Evolutionary conservation across 2,888 invertebrate species (phyloP), one percentile per base, ranked within the genome.

Genomic region (Hyposoter dolosus): DNA sequence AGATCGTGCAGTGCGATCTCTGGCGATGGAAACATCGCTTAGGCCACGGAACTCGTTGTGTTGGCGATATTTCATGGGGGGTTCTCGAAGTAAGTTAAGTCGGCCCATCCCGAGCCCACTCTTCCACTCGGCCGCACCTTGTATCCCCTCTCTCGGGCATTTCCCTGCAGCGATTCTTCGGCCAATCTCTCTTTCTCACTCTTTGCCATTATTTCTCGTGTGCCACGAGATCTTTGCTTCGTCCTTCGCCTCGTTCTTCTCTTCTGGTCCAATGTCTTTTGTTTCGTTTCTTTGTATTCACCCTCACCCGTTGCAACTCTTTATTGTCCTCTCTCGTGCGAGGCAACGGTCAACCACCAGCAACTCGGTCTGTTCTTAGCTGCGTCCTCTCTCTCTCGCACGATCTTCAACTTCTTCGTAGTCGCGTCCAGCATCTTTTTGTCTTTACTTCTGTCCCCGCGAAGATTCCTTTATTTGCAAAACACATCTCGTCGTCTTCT

Each of bases 11-110:
- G 45, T 68, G 75, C 89, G 90, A 92, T 91, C 90, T 90, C 87
- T 85, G 87, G 89, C 87, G 88, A 60, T 60, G 88, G 89, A 87
- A 91, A 91, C 90, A 91, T 92, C 91, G 90, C 90, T 90, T 90
- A 89, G 87, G 83, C 80, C 87, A 65, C 53, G 87, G 84, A 77
- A 82, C 75, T 81, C 84, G 77, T 86, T 84, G 84, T 90, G 91
- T 90, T 92, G 85, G 91, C 90, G 90, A 92, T 92, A 92, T 91
- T 92, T 92, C 92, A 92, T 91, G 89, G 71, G 83, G 89, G 85
- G 88, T 85, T 87, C 84, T 86, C 79, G 85, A 88, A 90, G 89
- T 91, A 91, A 91, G 90, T 91, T 90, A 91, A 90, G 88, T 88
- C 87, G 84, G 80, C 68, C 88, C 82, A 88, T 85, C 80, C 83